phyloP scores from a whole-genome alignment of 2,888 invertebrate genomes.

The Aleiodes leptofemur region DNA sequence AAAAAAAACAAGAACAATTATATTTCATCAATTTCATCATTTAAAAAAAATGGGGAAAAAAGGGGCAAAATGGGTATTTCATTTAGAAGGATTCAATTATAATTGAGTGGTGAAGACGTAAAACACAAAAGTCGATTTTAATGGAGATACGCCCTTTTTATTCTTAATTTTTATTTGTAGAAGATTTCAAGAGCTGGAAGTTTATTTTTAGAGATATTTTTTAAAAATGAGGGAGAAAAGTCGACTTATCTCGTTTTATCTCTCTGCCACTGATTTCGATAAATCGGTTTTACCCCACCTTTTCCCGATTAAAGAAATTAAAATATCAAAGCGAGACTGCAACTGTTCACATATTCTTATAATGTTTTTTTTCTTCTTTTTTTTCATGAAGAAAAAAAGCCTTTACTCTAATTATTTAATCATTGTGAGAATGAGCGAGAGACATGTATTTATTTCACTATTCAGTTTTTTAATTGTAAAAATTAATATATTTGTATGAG shows the following conservation, averaged over 20 bases:
- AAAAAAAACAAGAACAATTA: conserved; percentile 7
- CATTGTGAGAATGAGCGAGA: conserved; percentile 33
- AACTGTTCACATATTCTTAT: conserved; percentile 37
- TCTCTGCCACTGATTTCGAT: too few relatives aligned
- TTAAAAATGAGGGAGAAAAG: too few relatives aligned
- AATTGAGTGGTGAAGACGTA: too few relatives aligned
- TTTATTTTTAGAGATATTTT: too few relatives aligned
- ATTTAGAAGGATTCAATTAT: too few relatives aligned
- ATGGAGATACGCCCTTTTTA: too few relatives aligned
- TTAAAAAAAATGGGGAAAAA: conserved; percentile 14
- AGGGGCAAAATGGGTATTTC: too few relatives aligned
- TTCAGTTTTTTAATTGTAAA: neutral
- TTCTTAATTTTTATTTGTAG: too few relatives aligned
- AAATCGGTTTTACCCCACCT: too few relatives aligned
- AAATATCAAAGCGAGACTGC: conserved; percentile 54
- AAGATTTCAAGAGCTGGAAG: too few relatives aligned
- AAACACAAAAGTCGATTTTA: neutral
- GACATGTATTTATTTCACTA: conserved; percentile 25
- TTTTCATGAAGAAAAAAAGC: neutral
- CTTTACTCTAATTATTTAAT: conserved; percentile 7
- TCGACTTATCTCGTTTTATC: too few relatives aligned
- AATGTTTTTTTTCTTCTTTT: neutral
- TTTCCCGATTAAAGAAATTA: too few relatives aligned
- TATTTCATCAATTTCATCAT: neutral
- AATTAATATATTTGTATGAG: conserved; percentile 12